Conservation (phyloP, 2,113 vertebrate species). For the Pampusana beccarii region DNA sequence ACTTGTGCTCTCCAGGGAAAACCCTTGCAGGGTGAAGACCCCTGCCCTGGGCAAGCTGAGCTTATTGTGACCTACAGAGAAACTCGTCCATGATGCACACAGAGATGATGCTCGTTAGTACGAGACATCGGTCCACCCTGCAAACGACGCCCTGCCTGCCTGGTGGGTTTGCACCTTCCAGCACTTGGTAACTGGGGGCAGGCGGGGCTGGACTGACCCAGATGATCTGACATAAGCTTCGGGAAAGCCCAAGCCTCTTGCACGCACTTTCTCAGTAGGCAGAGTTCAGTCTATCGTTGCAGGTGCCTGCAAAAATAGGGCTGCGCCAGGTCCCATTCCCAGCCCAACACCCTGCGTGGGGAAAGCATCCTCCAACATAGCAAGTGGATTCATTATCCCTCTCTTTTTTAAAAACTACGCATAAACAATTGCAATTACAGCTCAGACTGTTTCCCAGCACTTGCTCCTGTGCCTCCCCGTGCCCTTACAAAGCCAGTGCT, state of each 20-base stretch:
- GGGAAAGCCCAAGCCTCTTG: background rate
- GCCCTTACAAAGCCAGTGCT: background rate
- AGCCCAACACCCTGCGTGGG: rapidly evolving
- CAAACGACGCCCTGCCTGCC: background rate
- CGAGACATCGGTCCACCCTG: background rate
- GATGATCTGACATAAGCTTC: background rate
- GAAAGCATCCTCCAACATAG: background rate
- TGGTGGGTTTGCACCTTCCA: background rate
- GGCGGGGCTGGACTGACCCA: background rate
- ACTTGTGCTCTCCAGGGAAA: background rate
- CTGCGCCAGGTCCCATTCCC: background rate
- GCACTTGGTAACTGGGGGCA: background rate
- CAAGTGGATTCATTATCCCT: background rate
- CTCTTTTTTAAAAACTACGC: rapidly evolving
- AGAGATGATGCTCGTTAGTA: background rate
- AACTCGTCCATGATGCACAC: background rate
- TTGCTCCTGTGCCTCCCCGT: background rate
- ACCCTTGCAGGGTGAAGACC: background rate
- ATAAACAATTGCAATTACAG: slow-evolving; percentile 6
- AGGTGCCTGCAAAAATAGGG: background rate
- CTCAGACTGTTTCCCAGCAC: background rate
- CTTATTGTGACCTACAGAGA: background rate
- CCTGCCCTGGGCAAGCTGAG: background rate
- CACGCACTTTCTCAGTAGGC: rapidly evolving
- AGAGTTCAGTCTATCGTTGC: background rate